Evolutionary conservation across 2,113 vertebrate species (phyloP), one percentile per base, ranked within the genome.

Genomic region (Chascanopsetta lugubris): DNA sequence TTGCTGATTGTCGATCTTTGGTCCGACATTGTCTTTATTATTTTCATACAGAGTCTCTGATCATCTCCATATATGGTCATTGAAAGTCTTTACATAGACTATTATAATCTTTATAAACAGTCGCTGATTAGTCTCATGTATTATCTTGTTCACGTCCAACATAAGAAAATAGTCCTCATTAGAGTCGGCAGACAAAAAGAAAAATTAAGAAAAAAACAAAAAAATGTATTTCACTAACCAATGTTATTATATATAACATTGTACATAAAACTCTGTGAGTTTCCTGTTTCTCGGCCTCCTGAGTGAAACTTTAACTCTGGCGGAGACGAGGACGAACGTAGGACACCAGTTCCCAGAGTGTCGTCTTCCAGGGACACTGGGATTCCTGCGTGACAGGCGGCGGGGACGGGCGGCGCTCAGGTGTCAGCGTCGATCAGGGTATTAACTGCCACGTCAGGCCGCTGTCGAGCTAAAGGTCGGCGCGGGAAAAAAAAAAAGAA

Each of bases 401-500:
- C 34, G 15, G 34, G 34, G 15, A 0, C 13, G 34, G 15, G 34
- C 34, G 12, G 4, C 34, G 34, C 34, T 17, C 12, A 1, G 34
- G 13, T 38, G 40, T 88, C 74, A 60, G 22, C 27, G 22, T 26
- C 38, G 17, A 76, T 88, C 62, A 56, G 42, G 45, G 76, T 65
- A 47, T 80, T 71, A 73, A 20, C 67, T 30, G 49, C 56, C 75
- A 75, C 82, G 82, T 56, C 72, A 75, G 77, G 51, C 18, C 57
- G 49, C 68, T 49, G 58, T 74, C 36, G 61, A 84, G 75, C 32
- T 77, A 88, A 89, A 91, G 87, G 91, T 86, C 88, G 90, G 42
- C 26, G 32, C 59, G 70, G 42, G 54, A 30, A 46, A 50, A 50
- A 56, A 66, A 72, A 29, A 29, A 29, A 29, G 1, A 15, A 34